phyloP scores from a whole-genome alignment of 1,140 invertebrate species.

The Portunus trituberculatus region DNA sequence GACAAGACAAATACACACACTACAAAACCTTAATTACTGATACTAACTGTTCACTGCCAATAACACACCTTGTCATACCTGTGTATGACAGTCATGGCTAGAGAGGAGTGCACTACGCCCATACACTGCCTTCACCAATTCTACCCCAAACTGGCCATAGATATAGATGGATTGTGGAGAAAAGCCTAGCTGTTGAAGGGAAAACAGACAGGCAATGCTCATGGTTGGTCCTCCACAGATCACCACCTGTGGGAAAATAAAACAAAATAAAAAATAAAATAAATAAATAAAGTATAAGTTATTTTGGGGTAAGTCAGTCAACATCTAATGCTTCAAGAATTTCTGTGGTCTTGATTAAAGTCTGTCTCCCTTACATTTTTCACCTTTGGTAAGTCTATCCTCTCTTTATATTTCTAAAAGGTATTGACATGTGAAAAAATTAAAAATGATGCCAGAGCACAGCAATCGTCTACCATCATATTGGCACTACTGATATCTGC shows the following conservation, averaged over 20 bases:
- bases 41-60: too few species aligned
- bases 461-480: too few species aligned
- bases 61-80: not conserved
- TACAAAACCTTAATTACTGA: too few species aligned
- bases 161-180: constrained; percentile 50
- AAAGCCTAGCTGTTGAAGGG: constrained; percentile 51
- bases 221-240: constrained; percentile 70
- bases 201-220: constrained; percentile 55
- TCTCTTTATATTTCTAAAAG: too few species aligned
- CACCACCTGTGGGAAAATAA: constrained; percentile 34
- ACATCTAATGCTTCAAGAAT: not conserved
- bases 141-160: constrained; percentile 71
- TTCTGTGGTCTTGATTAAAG: too few species aligned
- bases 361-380: too few species aligned
- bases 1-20: too few species aligned
- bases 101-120: constrained; percentile 38
- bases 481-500: too few species aligned
- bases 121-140: constrained; percentile 63
- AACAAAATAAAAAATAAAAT: too few species aligned
- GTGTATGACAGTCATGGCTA: not conserved
- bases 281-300: not conserved
- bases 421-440: too few species aligned
- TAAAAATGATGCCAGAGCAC: too few species aligned
- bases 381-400: too few species aligned
- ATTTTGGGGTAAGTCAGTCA: not conserved